Base-by-base conservation (phyloP, 2,113 vertebrate genomes). In the Xenopus borealis region DNA sequence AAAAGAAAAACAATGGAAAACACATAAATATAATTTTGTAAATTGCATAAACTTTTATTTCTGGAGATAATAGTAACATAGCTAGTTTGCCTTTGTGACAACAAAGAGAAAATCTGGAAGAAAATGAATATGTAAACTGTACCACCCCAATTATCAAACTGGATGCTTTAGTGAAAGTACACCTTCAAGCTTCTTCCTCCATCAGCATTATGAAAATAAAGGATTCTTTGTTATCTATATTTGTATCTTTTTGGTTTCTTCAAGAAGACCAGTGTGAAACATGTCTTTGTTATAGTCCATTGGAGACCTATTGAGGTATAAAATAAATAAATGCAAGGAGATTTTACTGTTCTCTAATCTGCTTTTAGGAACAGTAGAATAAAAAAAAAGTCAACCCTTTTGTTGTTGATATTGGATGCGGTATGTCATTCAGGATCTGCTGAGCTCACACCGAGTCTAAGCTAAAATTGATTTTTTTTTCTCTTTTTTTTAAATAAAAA, bases 401-500 rank as follows among this genome's bases (percentile, higher is more conserved):
- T 91, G 86, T 88, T 84, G 86, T 85, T 89, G 85, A 87, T 87
- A 87, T 89, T 85, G 88, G 85, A 88, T 86, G 81, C 80, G 80
- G 79, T 81, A 77, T 87, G 87, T 90, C 85, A 86, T 63, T 85
- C 79, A 80, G 82, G 82, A 86, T 85, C 82, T 46, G 27, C 75
- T 50, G 85, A 90, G 83, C 86, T 84, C 86, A 86, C 89, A 91
- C 84, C 85, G 81, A 89, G 86, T 82, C 86, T 79, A 82, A 88
- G 84, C 81, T 89, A 89, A 91, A 93, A 91, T 91, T 89, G 84
- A 91, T 93, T 92, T 90, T 84, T 86, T 40, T 88, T 89, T 89
- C 82, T 86, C 88, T 78, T 72, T 87, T 88, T 78, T 72, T 66
- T 33, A 40, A 69, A 69, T 62, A 62, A 53, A 77, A 85, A 87